Evolutionary conservation across 1,140 invertebrate species (phyloP), one percentile per base, ranked within the genome.

Genomic region (Polypedilum vanderplanki): DNA sequence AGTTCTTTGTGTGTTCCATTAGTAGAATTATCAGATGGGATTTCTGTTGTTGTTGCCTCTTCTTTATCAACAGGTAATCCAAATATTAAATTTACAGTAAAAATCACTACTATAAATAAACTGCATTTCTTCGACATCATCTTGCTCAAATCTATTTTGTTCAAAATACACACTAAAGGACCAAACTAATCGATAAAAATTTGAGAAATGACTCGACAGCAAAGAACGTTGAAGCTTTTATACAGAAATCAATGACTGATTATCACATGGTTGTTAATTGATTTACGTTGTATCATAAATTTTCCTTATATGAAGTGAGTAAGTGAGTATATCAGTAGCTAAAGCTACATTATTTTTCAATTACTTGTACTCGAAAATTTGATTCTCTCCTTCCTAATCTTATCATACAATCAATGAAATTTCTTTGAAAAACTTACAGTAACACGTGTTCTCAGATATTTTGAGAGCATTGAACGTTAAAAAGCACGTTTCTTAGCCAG

Each of bases 291-390:
- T 70, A 70, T 70, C 8, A n/a, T 67, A 33, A 33, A 33, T 33
- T 20, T 70, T 70, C 20, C 65, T 18, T 70, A 17, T 70, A 67
- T 20, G 17, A 18, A 8, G 8, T 20, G 20, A 17, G n/a, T 3
- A 8, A 57, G n/a, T 3, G n/a, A 57, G n/a, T 3, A 70, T 12
- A 57, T 57, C 46, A 57, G 46, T n/a, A 15, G 12, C 46, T 57
- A 57, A 57, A 57, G 24, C 20, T 18, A 70, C 65, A 70, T 70
- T 18, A 70, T 18, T 20, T 70, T 70, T 70, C 65, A 70, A 70
- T 70, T 70, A 70, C 9, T 70, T 18, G 65, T 10, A 70, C n/a
- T 70, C 18, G 24, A 33, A 33, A 33, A 33, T n/a, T n/a, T 3
- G 24, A 3, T 33, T 1, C 24, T 33, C 24, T 33, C 65, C 8